Evolutionary conservation across 2,113 vertebrate genomes (phyloP).

Genomic region (Panthera tigris): DNA sequence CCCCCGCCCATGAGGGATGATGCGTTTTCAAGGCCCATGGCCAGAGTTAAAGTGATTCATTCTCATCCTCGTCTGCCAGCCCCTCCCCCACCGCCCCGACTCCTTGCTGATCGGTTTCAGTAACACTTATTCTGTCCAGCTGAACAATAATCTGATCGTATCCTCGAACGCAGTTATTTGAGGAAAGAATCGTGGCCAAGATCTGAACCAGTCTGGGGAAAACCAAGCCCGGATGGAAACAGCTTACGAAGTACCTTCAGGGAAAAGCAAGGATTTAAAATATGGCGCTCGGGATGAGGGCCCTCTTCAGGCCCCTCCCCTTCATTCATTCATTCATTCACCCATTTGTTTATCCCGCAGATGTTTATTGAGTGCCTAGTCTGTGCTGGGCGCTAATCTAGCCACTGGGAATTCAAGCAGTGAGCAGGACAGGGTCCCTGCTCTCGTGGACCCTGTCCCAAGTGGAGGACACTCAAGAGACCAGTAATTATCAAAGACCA

Average conservation of each 20-base stretch:
- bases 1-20: not conserved
- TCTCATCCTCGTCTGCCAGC: not conserved
- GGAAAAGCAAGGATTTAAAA: not conserved
- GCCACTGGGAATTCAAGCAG: not conserved
- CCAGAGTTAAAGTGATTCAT: not conserved
- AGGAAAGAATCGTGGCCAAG: not conserved
- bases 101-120: not conserved
- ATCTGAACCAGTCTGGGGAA: not conserved
- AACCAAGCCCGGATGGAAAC: not conserved
- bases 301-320: not conserved
- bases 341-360: not conserved
- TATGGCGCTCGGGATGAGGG: too few relatives aligned
- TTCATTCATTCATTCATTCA: too few relatives aligned
- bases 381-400: not conserved
- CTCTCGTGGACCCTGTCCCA: not conserved
- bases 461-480: not conserved
- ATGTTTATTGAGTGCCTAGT: not conserved
- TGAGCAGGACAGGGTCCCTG: too few relatives aligned
- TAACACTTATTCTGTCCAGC: not conserved
- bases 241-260: not conserved
- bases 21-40: not conserved
- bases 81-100: not conserved
- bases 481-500: too few relatives aligned
- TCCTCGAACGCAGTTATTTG: not conserved
- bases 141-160: not conserved